A percentile compares a stretch with the other conserved stretches of the same genome.
Conservation (phyloP, 2,797 vertebrate genomes). For the Poecile montanus region DNA sequence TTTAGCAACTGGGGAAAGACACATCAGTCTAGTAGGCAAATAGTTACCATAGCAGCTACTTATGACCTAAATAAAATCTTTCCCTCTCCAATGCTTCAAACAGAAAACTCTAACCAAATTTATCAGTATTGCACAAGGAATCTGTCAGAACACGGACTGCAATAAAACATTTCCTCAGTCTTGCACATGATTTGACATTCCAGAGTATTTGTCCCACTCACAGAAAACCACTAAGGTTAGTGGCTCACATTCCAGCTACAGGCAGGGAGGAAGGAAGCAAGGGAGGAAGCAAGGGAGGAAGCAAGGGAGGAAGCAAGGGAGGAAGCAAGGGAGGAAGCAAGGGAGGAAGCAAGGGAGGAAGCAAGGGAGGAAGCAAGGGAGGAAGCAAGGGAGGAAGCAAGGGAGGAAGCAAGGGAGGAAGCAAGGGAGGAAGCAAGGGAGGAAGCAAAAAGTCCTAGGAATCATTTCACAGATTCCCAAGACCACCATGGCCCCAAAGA, state of each 20-base stretch:
- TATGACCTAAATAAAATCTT: not conserved
- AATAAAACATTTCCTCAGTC: not conserved
- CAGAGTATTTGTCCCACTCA: not conserved
- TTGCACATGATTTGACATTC: not conserved
- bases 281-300: not conserved
- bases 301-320: not conserved
- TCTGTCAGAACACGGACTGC: not conserved
- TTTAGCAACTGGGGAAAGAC: not conserved
- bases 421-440: too few relatives aligned
- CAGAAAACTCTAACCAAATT: not conserved
- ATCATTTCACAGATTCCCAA: not conserved
- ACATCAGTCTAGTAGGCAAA: not conserved
- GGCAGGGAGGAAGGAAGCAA: not conserved
- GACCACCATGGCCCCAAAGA: not conserved
- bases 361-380: not conserved
- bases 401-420: too few relatives aligned
- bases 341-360: not conserved
- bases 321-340: not conserved
- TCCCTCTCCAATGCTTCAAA: not conserved
- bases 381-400: not conserved
- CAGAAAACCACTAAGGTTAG: not conserved
- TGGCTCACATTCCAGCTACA: not conserved
- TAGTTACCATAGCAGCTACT: not conserved
- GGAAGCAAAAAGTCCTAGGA: not conserved
- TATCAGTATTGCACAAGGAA: not conserved